A percentile compares a stretch with the other conserved stretches of the same genome.
Conservation (phyloP, 2,888 invertebrate genomes). For the Poecilobothrus nobilitatus region DNA sequence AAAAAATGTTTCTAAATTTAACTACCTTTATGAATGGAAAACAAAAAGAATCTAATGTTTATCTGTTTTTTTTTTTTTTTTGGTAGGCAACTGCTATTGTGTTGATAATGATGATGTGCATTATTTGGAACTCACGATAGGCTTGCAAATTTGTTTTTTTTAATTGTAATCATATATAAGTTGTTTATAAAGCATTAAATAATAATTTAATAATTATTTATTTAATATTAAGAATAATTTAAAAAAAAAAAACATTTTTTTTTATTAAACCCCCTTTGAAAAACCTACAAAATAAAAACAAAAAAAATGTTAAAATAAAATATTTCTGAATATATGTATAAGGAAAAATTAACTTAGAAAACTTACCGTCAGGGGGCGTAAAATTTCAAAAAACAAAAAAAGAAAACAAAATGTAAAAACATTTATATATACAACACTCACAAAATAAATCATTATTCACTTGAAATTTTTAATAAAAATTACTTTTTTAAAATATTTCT, state of each 20-base stretch:
- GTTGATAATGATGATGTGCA: background rate
- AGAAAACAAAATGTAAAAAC: background rate
- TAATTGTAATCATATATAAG: background rate
- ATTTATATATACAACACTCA: background rate
- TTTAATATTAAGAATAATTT: too few species aligned
- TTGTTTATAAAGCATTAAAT: background rate
- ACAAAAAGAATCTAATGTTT: background rate
- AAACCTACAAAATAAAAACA: background rate
- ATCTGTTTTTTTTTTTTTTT: background rate
- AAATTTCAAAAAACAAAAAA: background rate
- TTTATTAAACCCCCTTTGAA: background rate
- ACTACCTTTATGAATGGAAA: background rate
- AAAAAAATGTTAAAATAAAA: background rate
- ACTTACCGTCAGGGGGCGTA: slow-evolving; percentile 1
- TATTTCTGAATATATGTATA: background rate
- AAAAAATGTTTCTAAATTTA: background rate
- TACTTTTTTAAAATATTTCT: background rate
- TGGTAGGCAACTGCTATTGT: background rate
- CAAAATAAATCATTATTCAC: background rate
- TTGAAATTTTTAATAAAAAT: background rate
- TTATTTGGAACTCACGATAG: background rate
- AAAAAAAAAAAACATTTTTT: too few species aligned
- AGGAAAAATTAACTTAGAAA: background rate
- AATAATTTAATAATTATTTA: too few species aligned
- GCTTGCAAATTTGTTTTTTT: background rate